Evolutionary conservation across 2,888 invertebrate genomes (phyloP), one percentile per base, ranked within the genome.

Genomic region (Eupithecia tripunctaria): DNA sequence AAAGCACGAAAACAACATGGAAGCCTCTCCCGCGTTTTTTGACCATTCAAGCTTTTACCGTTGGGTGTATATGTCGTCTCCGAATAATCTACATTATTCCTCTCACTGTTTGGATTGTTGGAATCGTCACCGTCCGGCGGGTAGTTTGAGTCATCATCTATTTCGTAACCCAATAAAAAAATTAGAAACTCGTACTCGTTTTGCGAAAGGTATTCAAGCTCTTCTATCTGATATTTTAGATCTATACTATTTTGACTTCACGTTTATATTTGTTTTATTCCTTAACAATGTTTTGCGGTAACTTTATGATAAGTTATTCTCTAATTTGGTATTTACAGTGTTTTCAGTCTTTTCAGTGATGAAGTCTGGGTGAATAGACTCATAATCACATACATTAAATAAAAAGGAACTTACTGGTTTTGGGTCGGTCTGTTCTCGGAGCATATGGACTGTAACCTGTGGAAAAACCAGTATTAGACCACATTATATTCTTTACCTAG

Each of bases 11-110:
- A 25, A 56, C 21, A 56, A 56, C 25, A 25, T 56, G 56, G 25
- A 25, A 25, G 56, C 51, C 10, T 21, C n/a, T 51, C 51, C 51
- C 51, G 51, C 56, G 25, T n/a, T 8, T 56, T 25, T 56, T 25
- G 14, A 56, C 56, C 56, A 25, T 56, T 25, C 25, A 56, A 47
- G 36, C n/a, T 29, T 62, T 66, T 74, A 74, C 72, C 75, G 67
- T 67, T 59, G 1, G 72, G 70, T 60, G 69, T 47, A 15, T 65
- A 41, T 25, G 75, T 69, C 14, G 75, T 67, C 25, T 67, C 68
- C 14, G 71, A n/a, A 51, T 71, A 62, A 29, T 72, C 72, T 51
- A 72, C 60, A 89, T 79, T 89, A 87, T 10, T 91, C 89, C 69
- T 75, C 36, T 72, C 68, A 27, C 62, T 56, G 56, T 56, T 56